Percentiles rank a stretch among this genome's conserved stretches.
phyloP scores from a whole-genome alignment of 2,888 invertebrate genomes.

The Drosophila pegasa region DNA sequence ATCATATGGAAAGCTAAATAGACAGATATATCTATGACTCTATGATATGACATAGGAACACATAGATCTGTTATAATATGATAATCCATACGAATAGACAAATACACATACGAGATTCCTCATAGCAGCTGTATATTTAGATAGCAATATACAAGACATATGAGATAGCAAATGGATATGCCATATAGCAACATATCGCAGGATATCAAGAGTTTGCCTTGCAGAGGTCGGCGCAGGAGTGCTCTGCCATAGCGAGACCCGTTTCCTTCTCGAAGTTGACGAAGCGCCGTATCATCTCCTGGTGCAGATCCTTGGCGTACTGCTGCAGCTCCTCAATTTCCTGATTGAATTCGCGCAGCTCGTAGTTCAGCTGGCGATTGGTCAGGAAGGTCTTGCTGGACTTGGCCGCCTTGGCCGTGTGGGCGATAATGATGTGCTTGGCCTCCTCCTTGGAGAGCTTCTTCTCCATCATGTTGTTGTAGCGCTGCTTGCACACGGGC shows the following conservation, averaged over 20 bases:
- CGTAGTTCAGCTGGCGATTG: constrained; percentile 1
- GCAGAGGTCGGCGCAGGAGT: background rate
- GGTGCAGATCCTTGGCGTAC: constrained; percentile 35
- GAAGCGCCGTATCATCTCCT: constrained; percentile 29
- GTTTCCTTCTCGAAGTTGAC: background rate
- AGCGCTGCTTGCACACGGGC: constrained; percentile 39
- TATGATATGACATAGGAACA: no score
- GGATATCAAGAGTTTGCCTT: background rate
- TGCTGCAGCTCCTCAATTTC: constrained; percentile 42
- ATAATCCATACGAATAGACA: background rate
- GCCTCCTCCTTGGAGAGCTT: constrained; percentile 40
- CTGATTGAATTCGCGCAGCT: constrained; percentile 32
- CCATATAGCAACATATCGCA: no score
- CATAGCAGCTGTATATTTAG: background rate
- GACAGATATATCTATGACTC: no score
- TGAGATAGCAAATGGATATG: background rate
- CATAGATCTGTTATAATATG: no score
- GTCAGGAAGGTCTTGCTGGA: constrained; percentile 7
- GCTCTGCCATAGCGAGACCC: background rate
- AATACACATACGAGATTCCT: background rate
- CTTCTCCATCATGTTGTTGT: background rate
- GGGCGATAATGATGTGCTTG: constrained; percentile 7
- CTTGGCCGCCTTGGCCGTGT: constrained; percentile 6
- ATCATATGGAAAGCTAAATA: no score
- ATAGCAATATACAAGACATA: background rate